Percentiles rank a stretch among this genome's conserved stretches.
Evolutionary conservation across 2,113 vertebrate species (phyloP).

Genomic region (Ifrita kowaldi): DNA sequence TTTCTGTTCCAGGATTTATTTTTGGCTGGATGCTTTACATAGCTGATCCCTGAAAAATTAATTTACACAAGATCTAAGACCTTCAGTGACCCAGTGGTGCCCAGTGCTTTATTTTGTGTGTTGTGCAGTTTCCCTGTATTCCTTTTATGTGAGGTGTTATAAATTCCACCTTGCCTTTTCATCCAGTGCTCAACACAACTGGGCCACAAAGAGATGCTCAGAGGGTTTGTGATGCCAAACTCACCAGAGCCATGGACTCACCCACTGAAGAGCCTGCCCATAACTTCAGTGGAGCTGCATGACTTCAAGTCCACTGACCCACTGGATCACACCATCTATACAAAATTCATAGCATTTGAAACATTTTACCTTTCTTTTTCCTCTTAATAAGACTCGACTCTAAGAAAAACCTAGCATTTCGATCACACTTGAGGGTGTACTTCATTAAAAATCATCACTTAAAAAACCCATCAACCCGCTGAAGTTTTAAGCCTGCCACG

Average conservation of each 20-base stretch:
- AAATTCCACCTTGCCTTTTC: neutral
- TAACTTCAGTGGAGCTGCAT: neutral
- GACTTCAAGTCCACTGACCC: neutral
- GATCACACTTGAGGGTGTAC: neutral
- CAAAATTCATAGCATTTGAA: neutral
- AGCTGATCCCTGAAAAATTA: neutral
- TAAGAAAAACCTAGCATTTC: neutral
- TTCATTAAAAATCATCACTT: neutral
- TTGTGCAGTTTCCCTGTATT: neutral
- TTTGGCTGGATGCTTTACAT: neutral
- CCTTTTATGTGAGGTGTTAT: neutral
- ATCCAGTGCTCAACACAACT: neutral
- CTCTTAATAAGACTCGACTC: neutral
- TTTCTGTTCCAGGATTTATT: neutral
- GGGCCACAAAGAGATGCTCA: neutral
- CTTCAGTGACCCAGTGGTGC: neutral
- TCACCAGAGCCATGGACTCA: neutral
- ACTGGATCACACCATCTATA: neutral
- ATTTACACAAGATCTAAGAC: neutral
- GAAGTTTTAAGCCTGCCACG: neutral
- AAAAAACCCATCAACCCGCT: neutral
- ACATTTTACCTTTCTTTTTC: neutral
- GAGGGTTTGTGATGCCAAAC: neutral
- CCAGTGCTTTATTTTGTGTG: neutral
- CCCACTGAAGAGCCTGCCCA: neutral